These are phyloP conservation scores for Tachina fera DNA, from an alignment of 2,888 invertebrate species.

Conservation along the genomic window DNA sequence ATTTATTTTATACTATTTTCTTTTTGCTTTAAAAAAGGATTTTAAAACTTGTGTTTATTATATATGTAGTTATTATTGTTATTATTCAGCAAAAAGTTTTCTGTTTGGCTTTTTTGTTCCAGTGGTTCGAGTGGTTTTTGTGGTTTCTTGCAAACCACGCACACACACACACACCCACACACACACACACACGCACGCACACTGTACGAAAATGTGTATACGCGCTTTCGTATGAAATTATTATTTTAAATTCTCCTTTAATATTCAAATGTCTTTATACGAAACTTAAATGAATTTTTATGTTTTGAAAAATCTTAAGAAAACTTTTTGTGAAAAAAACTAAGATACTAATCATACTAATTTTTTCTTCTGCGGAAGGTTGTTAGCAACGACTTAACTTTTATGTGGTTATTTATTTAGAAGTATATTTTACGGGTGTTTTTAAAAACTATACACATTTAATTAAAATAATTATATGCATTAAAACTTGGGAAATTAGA, in stretches of 20 bases:
- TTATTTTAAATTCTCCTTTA: slow-evolving; percentile 27
- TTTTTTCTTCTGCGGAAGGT: slow-evolving; percentile 31
- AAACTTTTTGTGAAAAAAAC: slow-evolving; percentile 43
- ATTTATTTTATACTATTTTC: neutral
- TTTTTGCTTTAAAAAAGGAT: neutral
- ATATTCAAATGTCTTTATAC: neutral
- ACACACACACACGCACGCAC: too few species aligned
- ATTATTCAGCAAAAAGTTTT: slow-evolving; percentile 21
- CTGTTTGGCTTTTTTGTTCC: slow-evolving; percentile 5
- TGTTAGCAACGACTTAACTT: slow-evolving; percentile 39
- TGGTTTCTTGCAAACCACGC: slow-evolving; percentile 15
- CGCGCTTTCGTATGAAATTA: slow-evolving; percentile 6
- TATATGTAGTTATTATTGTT: neutral
- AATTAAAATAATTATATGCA: neutral
- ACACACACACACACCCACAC: neutral
- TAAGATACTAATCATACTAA: slow-evolving; percentile 63
- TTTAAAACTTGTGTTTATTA: slow-evolving; percentile 1
- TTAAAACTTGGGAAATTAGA: too few species aligned
- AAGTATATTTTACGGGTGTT: neutral
- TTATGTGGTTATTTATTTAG: slow-evolving; percentile 42
- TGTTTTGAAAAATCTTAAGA: slow-evolving; percentile 18
- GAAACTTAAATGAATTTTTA: slow-evolving; percentile 18
- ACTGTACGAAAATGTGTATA: neutral
- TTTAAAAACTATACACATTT: neutral
- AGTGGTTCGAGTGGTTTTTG: slow-evolving; percentile 34